Evolutionary conservation across 2,888 invertebrate species (phyloP).

Genomic region (Nymphalis polychloros): DNA sequence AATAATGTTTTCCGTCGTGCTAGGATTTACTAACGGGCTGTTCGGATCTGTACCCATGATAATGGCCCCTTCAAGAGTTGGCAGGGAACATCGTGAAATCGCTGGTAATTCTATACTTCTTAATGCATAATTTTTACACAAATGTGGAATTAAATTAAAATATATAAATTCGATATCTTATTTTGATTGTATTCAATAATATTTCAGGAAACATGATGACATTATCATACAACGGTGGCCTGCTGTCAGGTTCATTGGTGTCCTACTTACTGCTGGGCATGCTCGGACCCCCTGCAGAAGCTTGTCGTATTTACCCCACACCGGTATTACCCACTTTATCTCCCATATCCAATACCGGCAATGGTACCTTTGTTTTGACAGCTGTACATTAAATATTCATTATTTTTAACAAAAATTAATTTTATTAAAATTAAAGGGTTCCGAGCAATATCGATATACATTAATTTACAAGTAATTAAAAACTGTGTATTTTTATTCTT

Average conservation of each 20-base stretch:
- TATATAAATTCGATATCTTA: background rate
- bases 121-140: background rate
- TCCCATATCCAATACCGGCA: slow-evolving; percentile 48
- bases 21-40: slow-evolving; percentile 93
- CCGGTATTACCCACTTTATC: slow-evolving; percentile 62
- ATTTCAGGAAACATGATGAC: slow-evolving; percentile 94
- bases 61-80: slow-evolving; percentile 92
- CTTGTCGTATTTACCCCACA: slow-evolving; percentile 75
- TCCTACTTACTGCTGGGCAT: slow-evolving; percentile 89
- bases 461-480: too few species aligned
- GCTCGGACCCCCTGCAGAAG: slow-evolving; percentile 77
- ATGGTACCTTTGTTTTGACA: slow-evolving; percentile 41
- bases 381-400: slow-evolving; percentile 38
- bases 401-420: background rate
- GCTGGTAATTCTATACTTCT: slow-evolving; percentile 82
- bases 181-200: background rate
- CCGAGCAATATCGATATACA: background rate
- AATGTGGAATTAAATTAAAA: background rate
- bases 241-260: slow-evolving; percentile 91
- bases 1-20: slow-evolving; percentile 78
- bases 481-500: too few species aligned
- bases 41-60: slow-evolving; percentile 97
- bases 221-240: slow-evolving; percentile 92
- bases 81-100: slow-evolving; percentile 92
- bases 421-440: background rate